Conservation (phyloP, 2,113 vertebrate genomes). For the Peromyscus maniculatus region DNA sequence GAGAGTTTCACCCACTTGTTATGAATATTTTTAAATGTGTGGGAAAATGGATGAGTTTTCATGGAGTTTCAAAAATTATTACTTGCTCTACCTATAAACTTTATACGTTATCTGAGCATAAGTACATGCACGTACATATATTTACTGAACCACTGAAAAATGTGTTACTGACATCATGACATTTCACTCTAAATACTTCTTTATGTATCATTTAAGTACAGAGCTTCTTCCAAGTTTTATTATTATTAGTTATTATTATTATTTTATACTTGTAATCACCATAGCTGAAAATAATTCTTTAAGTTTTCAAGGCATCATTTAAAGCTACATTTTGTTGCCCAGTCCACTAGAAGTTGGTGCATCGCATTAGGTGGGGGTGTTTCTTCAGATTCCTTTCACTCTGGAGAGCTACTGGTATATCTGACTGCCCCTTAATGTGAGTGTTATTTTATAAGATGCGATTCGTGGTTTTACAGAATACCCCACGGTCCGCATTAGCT, state of each 20-base stretch:
- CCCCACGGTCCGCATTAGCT: not conserved
- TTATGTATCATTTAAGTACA: not conserved
- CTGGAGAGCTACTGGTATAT: not conserved
- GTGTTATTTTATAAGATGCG: not conserved
- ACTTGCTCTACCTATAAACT: not conserved
- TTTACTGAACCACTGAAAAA: slow-evolving; percentile 22
- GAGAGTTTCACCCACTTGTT: not conserved
- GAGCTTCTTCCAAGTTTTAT: not conserved
- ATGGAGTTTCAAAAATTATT: not conserved
- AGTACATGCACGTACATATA: too few species aligned
- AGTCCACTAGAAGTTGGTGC: not conserved
- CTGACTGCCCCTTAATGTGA: not conserved
- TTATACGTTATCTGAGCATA: not conserved
- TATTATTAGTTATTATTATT: not conserved
- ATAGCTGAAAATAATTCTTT: not conserved
- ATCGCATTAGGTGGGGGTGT: not conserved
- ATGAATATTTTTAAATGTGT: slow-evolving; percentile 11
- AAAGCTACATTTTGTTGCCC: slow-evolving; percentile 6
- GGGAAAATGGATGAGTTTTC: not conserved
- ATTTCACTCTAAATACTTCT: slow-evolving; percentile 10
- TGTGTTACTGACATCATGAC: not conserved
- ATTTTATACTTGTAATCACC: not conserved
- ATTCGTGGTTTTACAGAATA: not conserved
- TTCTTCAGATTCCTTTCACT: slow-evolving; percentile 49
- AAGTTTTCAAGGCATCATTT: slow-evolving; percentile 13